Percentiles rank a stretch among this genome's conserved stretches.
Evolutionary conservation across 2,113 vertebrate genomes (phyloP).

Genomic region (Lamprotornis superbus): DNA sequence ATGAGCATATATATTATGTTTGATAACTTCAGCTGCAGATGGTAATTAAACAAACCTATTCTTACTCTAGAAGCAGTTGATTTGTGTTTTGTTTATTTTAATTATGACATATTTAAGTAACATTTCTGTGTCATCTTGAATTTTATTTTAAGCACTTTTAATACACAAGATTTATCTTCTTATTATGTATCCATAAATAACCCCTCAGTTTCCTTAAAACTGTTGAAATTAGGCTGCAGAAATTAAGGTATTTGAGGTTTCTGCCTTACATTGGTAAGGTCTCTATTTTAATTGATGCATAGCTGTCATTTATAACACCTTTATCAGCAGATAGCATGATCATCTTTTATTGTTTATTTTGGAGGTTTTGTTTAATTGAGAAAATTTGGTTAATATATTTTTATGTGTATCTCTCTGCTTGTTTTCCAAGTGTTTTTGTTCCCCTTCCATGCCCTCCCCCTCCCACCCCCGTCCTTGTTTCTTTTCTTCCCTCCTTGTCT

Average conservation of each 20-base stretch:
- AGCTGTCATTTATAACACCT: background rate
- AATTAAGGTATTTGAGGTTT: background rate
- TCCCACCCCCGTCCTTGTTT: background rate
- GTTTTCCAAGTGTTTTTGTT: background rate
- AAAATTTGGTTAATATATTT: background rate
- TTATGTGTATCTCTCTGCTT: background rate
- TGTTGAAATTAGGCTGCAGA: background rate
- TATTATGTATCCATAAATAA: background rate
- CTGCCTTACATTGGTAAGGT: background rate
- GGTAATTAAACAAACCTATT: background rate
- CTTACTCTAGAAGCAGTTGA: background rate
- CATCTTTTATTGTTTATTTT: background rate
- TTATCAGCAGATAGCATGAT: background rate
- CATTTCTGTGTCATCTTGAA: background rate
- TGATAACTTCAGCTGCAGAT: background rate
- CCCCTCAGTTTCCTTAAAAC: background rate
- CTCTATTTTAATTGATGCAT: background rate
- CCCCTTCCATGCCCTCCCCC: fast-evolving
- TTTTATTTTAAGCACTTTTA: background rate
- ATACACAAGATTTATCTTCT: background rate
- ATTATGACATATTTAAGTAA: background rate
- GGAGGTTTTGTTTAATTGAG: background rate
- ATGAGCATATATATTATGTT: background rate
- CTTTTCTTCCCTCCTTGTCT: background rate
- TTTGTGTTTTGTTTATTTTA: background rate